A percentile compares a stretch with the other conserved stretches of the same genome.
These are phyloP conservation scores for Leuctra nigra DNA, from an alignment of 2,888 invertebrate genomes.

Conservation along the genomic window DNA sequence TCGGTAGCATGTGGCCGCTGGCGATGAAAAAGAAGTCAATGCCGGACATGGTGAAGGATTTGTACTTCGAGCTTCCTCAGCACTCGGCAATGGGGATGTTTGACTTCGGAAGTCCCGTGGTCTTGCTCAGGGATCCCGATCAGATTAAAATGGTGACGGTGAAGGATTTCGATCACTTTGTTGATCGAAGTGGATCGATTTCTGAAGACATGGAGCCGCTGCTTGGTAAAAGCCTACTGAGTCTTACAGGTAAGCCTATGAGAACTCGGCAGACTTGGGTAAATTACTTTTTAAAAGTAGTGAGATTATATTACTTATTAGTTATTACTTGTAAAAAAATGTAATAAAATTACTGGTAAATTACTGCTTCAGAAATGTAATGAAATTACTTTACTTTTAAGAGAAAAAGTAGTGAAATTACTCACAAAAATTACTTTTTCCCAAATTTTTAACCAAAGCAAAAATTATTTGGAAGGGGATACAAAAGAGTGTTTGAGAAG, in stretches of 20 bases:
- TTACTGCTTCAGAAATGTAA: too few species aligned
- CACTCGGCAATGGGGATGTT: conserved; percentile 37
- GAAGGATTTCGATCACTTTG: conserved; percentile 51
- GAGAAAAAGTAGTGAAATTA: too few species aligned
- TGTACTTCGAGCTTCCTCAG: background rate
- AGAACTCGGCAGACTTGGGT: too few species aligned
- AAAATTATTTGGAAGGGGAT: too few species aligned
- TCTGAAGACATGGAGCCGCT: conserved; percentile 42
- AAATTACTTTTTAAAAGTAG: too few species aligned
- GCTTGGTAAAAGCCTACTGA: conserved; percentile 45
- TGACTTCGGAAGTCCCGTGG: conserved; percentile 40
- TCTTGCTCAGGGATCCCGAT: conserved; percentile 48
- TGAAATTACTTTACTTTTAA: too few species aligned
- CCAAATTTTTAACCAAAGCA: too few species aligned
- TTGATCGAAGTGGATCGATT: conserved; percentile 43
- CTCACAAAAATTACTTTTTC: too few species aligned
- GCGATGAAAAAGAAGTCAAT: background rate
- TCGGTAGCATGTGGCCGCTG: background rate
- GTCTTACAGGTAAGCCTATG: conserved; percentile 44
- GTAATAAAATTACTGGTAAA: too few species aligned
- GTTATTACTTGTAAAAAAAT: too few species aligned
- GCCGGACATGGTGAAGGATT: background rate
- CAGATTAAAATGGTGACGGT: conserved; percentile 47
- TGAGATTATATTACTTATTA: too few species aligned
- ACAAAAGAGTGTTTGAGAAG: too few species aligned